Evolutionary conservation across 2,113 vertebrate species (phyloP).

Genomic region (Panurus biarmicus): DNA sequence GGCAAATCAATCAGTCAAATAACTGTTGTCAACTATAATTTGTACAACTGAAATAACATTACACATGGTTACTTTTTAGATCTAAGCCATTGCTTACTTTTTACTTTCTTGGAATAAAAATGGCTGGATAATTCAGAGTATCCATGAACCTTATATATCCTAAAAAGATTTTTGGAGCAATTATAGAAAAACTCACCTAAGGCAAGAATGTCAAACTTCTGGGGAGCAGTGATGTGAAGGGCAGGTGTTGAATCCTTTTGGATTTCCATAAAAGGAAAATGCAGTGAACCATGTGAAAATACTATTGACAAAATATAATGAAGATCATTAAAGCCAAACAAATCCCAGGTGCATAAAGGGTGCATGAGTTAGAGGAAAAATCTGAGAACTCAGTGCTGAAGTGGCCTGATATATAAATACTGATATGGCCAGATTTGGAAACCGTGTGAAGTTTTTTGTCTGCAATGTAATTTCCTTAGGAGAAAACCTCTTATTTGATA

Average conservation of each 20-base stretch:
- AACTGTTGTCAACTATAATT: constrained; percentile 8
- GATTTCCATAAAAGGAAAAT: not conserved
- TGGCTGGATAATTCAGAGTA: constrained; percentile 8
- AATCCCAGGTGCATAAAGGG: not conserved
- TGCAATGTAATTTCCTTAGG: not conserved
- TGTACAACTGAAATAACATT: not conserved
- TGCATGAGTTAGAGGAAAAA: not conserved
- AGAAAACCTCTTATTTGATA: not conserved
- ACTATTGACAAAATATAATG: not conserved
- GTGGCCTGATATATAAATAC: not conserved
- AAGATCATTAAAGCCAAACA: not conserved
- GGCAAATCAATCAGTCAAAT: not conserved
- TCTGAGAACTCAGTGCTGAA: not conserved
- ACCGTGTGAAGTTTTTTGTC: not conserved
- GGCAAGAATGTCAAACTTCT: not conserved
- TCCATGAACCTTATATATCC: not conserved
- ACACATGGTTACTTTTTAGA: not conserved
- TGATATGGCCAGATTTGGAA: not conserved
- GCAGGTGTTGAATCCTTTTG: not conserved
- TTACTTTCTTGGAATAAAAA: constrained; percentile 6
- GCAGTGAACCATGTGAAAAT: not conserved
- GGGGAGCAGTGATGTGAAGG: not conserved
- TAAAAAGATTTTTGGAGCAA: not conserved
- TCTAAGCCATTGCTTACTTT: not conserved
- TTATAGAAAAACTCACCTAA: not conserved